Conservation (phyloP, 2,113 vertebrate genomes). For the Tichodroma muraria region DNA sequence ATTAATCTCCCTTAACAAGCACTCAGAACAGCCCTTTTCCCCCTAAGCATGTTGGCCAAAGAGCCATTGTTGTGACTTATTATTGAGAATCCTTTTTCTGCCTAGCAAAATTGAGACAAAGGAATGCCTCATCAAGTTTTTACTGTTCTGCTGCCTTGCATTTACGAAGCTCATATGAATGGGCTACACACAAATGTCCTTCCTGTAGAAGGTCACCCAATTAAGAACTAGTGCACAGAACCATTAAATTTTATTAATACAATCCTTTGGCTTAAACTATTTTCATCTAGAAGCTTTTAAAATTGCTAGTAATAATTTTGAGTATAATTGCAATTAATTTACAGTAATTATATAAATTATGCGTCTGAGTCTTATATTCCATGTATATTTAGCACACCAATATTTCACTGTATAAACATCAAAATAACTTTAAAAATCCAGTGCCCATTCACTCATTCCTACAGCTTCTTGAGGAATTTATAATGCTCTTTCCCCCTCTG, state of each 20-base stretch:
- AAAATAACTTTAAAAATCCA: not conserved
- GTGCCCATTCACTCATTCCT: not conserved
- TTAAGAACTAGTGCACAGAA: not conserved
- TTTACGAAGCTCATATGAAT: not conserved
- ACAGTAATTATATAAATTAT: not conserved
- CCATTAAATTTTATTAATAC: not conserved
- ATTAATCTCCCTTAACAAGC: constrained; percentile 27
- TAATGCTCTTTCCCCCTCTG: not conserved
- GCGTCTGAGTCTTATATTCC: not conserved
- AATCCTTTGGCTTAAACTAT: not conserved
- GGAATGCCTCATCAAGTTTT: constrained; percentile 5
- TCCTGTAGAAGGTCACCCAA: not conserved
- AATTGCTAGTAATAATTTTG: not conserved
- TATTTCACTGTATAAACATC: not conserved
- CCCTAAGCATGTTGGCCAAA: not conserved
- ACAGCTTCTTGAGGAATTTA: not conserved
- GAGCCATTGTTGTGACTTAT: not conserved
- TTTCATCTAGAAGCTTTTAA: not conserved
- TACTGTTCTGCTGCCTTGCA: not conserved
- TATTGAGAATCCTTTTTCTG: not conserved
- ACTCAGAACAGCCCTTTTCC: not conserved
- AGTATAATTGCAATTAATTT: not conserved
- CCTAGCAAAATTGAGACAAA: not conserved
- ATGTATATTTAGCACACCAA: not conserved
- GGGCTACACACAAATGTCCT: not conserved